Evolutionary conservation across 2,113 vertebrate genomes (phyloP), one percentile per base, ranked within the genome.

Genomic region (Muntiacus reevesi): DNA sequence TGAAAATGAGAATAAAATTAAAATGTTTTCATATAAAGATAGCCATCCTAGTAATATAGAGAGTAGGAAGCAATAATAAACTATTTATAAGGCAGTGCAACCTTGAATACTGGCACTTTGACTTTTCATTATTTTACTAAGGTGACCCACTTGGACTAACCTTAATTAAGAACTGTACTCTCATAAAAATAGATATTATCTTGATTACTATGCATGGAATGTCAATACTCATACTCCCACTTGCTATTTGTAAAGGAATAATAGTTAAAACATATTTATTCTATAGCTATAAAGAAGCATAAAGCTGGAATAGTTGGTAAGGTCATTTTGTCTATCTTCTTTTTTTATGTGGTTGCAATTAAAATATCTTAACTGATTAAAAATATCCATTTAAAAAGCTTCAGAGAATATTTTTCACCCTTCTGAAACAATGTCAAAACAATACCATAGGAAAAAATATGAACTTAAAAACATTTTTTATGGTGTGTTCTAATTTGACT

Each of bases 191-290:
- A 71, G 52, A 76, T 94, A 74, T 90, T 90, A 87, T 30, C n/a
- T 81, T 97, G 45, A 98, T 98, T 95, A 90, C n/a, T 95, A 95
- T 94, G 71, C 78, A 74, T 64, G 14, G 27, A 92, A 85, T 92
- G 88, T 67, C 94, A 97, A 57, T 76, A 95, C 3, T 90, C 87
- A 89, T 45, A 82, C 89, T 92, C 97, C 94, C 52, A 87, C 81
- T 94, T 47, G n/a, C 59, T 90, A 91, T 87, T 96, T 87, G 54
- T 92, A 78, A 85, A 33, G 33, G 27, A 78, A 78, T 81, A 62
- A 59, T 92, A 92, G 93, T 78, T 36, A 92, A 91, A 93, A 88
- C 67, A 74, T 50, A 76, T 95, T 95, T 92, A 94, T 95, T 93
- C 7, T 45, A 87, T 64, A 78, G 52, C 30, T 89, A 90, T 96